Conservation (phyloP, 1,140 invertebrate genomes). For the Zaprionus camerounensis region DNA sequence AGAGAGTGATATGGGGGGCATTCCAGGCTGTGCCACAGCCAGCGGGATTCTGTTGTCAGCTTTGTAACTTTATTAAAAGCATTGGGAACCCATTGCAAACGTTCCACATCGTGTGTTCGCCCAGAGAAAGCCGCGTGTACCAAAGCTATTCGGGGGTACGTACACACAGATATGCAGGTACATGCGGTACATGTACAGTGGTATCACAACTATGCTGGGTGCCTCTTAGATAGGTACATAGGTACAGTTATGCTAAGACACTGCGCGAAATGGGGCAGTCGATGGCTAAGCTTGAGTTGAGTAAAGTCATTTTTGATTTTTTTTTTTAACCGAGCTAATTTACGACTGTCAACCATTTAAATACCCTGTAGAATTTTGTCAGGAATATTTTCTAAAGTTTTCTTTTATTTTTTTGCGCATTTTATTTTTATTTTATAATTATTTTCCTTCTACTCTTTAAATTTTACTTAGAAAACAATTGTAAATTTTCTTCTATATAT, state of each 20-base stretch:
- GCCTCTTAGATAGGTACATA: neutral
- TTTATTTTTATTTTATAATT: too few relatives aligned
- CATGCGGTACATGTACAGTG: neutral
- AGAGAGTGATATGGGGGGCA: neutral
- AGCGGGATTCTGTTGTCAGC: constrained; percentile 47
- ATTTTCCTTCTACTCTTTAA: neutral
- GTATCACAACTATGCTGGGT: neutral
- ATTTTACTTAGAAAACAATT: too few relatives aligned
- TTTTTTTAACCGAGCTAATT: too few relatives aligned
- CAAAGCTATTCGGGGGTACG: neutral
- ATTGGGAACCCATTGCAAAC: constrained; percentile 18
- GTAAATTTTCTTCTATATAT: too few relatives aligned
- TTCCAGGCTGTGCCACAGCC: constrained; percentile 9
- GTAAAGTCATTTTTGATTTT: too few relatives aligned
- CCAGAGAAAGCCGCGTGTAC: neutral
- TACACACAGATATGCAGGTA: neutral
- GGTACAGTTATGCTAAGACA: too few relatives aligned
- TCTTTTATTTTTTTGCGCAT: too few relatives aligned
- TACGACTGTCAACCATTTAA: too few relatives aligned
- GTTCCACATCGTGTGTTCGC: constrained; percentile 20
- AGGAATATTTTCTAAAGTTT: too few relatives aligned
- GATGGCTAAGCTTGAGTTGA: too few relatives aligned
- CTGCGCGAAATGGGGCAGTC: too few relatives aligned
- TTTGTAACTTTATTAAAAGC: constrained; percentile 63
- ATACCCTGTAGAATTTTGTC: too few relatives aligned